Evolutionary conservation across 1,140 invertebrate genomes (phyloP), one percentile per base, ranked within the genome.

Genomic region (Gerris buenoi): DNA sequence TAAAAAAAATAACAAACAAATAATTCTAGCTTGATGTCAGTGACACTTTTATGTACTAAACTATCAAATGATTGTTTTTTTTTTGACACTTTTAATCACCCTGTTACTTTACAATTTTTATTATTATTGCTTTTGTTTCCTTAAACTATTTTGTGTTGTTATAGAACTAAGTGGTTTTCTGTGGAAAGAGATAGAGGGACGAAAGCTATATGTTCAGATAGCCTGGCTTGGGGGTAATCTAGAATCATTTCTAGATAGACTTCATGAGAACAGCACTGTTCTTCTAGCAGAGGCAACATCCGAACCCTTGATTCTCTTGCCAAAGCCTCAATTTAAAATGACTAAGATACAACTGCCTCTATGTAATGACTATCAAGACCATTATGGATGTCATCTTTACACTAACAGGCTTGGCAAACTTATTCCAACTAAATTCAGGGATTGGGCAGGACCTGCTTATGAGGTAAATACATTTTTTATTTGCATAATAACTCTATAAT

Each of bases 361-460:
- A 61, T 86, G 84, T 70, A 79, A 83, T 23, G 72, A 77, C 2
- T 73, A 74, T 2, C 70, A 74, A 69, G 10, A 71, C 75, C 13
- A 66, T 1, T 27, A 18, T 25, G 15, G 78, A 10, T 88, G 85
- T 69, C 79, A 79, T 65, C 88, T 88, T 72, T 85, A 87, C 65
- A 76, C 84, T 15, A 82, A 82, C 58, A 80, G 85, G 26, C 76
- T 89, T 25, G 79, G 84, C 1, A 91, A 91, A 74, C 72, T 88
- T 27, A 82, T 82, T 15, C 88, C 86, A 83, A 71, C 74, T 0
- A 79, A 79, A 60, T 70, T 87, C 0, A 78, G 85, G 66, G 72
- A 73, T 1, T 73, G 75, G 1, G 84, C 82, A 1, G 79, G 77
- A 56, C 74, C 78, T 2, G 79, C 84, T 10, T 81, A 79, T 70